Conservation (phyloP, 2,797 vertebrate genomes). For the Sebastes cheni region DNA sequence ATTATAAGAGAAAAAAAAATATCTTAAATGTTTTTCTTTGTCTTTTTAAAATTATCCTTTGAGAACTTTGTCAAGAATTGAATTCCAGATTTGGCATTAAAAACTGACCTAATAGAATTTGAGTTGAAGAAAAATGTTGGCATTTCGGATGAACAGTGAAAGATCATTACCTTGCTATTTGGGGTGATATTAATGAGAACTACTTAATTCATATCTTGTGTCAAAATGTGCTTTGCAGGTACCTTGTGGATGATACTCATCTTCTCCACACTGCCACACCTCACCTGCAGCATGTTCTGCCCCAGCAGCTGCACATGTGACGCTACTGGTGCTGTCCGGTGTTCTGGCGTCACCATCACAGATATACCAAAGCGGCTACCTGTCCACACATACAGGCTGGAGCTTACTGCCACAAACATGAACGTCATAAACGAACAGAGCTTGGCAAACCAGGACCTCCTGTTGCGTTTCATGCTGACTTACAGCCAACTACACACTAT, state of each 20-base stretch:
- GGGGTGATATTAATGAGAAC: background rate
- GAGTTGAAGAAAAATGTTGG: background rate
- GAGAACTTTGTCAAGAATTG: background rate
- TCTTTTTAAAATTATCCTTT: background rate
- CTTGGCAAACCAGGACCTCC: slow-evolving; percentile 72
- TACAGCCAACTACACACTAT: slow-evolving; percentile 80
- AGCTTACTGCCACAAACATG: slow-evolving; percentile 65
- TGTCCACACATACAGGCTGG: slow-evolving; percentile 58
- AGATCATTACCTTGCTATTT: background rate
- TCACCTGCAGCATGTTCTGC: slow-evolving; percentile 41
- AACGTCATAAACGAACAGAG: slow-evolving; percentile 71
- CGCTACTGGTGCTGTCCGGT: background rate
- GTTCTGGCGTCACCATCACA: slow-evolving; percentile 53
- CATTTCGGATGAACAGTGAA: background rate
- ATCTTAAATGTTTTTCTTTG: background rate
- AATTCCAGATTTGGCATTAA: background rate
- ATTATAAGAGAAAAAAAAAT: background rate
- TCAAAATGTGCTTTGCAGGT: slow-evolving; percentile 40
- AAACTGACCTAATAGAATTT: background rate
- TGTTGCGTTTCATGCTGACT: slow-evolving; percentile 82
- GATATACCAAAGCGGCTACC: slow-evolving; percentile 71
- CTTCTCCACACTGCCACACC: slow-evolving; percentile 36
- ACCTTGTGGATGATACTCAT: slow-evolving; percentile 52
- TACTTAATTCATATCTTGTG: background rate
- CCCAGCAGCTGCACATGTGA: slow-evolving; percentile 59